Evolutionary conservation across 2,113 vertebrate species (phyloP).

Genomic region (Mesitornis unicolor): DNA sequence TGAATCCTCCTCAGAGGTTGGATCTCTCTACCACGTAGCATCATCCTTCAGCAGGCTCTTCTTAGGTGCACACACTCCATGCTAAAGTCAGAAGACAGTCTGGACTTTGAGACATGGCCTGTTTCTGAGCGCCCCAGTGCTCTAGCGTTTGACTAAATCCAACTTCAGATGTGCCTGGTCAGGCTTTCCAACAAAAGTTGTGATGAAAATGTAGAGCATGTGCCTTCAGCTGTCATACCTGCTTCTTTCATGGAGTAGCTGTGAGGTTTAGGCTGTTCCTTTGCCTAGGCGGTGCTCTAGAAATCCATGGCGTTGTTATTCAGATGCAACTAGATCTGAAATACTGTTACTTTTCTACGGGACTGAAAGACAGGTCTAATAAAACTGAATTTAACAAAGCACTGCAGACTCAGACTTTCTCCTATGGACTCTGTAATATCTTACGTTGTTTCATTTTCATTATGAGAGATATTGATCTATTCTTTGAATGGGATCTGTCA

Average conservation of each 20-base stretch:
- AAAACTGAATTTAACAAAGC: not conserved
- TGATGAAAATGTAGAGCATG: not conserved
- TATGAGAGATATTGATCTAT: not conserved
- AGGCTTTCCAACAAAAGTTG: not conserved
- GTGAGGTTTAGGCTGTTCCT: not conserved
- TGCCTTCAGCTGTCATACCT: not conserved
- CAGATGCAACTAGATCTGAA: not conserved
- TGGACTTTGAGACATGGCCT: not conserved
- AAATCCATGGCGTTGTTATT: not conserved
- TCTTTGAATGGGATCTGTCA: not conserved
- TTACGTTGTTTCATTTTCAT: not conserved
- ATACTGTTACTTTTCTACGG: not conserved
- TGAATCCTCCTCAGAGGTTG: not conserved
- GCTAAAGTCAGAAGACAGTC: not conserved
- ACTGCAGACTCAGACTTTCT: not conserved
- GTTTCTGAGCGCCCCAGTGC: not conserved
- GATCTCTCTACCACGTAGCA: not conserved
- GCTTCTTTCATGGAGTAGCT: not conserved
- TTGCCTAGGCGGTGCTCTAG: not conserved
- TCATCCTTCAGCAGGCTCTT: not conserved
- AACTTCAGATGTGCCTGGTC: not conserved
- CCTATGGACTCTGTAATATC: not conserved
- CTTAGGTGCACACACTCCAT: not conserved
- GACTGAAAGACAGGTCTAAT: not conserved
- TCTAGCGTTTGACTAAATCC: not conserved